A percentile compares a stretch with the other conserved stretches of the same genome.
Conservation (phyloP, 2,888 invertebrate genomes). For the Theretra japonica region DNA sequence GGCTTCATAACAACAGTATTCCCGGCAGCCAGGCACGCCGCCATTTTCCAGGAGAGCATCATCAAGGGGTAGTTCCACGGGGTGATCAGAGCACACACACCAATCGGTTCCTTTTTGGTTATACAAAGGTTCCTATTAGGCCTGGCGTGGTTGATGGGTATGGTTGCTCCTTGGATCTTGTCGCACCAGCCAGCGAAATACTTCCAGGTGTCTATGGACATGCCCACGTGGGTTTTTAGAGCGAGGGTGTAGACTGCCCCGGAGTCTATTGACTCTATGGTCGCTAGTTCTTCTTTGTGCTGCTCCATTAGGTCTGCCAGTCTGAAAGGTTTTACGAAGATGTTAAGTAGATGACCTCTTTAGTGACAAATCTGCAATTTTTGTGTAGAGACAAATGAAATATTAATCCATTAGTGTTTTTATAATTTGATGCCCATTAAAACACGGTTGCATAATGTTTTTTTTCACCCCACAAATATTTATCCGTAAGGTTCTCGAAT, state of each 20-base stretch:
- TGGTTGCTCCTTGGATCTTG: constrained; percentile 95
- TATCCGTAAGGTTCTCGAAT: too few relatives aligned
- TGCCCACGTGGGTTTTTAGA: constrained; percentile 97
- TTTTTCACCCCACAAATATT: too few relatives aligned
- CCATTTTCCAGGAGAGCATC: constrained; percentile 99
- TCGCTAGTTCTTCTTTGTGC: constrained; percentile 97
- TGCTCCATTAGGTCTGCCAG: constrained; percentile 97
- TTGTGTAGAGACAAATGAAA: too few relatives aligned
- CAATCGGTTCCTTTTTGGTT: constrained; percentile 96
- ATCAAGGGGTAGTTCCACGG: constrained; percentile 99
- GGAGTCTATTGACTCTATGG: constrained; percentile 96
- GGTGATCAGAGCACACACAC: constrained; percentile 96
- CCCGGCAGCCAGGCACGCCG: constrained; percentile 97
- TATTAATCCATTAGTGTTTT: too few relatives aligned
- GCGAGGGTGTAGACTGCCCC: constrained; percentile 99
- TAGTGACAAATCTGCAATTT: too few relatives aligned
- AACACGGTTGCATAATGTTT: too few relatives aligned
- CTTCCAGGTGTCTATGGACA: constrained; percentile 98
- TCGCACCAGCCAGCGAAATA: constrained; percentile 99
- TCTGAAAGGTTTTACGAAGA: constrained; percentile 71
- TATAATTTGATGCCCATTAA: too few relatives aligned
- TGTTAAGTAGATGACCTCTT: too few relatives aligned
- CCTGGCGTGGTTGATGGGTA: constrained; percentile 96
- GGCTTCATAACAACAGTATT: constrained; percentile 98
- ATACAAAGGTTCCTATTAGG: constrained; percentile 95